phyloP scores from a whole-genome alignment of 2,797 vertebrate species.

The Chelon labrosus region DNA sequence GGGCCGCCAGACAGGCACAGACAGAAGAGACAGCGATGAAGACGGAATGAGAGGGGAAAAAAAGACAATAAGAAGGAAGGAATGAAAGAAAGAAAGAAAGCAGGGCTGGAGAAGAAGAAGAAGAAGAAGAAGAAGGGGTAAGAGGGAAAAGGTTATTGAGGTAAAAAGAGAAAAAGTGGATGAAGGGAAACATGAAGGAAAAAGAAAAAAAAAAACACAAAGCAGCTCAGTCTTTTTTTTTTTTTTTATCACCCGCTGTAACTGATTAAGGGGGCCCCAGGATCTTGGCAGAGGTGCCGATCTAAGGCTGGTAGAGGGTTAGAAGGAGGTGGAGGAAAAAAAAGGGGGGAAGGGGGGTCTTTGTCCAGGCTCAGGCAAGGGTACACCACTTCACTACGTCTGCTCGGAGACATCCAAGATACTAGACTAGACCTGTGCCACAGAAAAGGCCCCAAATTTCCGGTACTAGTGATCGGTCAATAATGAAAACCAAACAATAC shows the following conservation, averaged over 20 bases:
- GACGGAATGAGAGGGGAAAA: conserved; percentile 44
- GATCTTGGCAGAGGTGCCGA: conserved; percentile 66
- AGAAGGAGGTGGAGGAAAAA: conserved; percentile 1
- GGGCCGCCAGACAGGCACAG: conserved; percentile 68
- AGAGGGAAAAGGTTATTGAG: conserved; percentile 22
- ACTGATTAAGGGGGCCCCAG: conserved; percentile 71
- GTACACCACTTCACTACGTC: background rate
- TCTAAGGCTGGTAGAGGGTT: conserved; percentile 34
- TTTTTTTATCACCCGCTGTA: conserved; percentile 63
- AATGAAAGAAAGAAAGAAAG: conserved; percentile 35
- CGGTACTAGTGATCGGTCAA: too few species aligned
- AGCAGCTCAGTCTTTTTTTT: conserved; percentile 36
- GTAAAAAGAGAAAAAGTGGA: conserved; percentile 19
- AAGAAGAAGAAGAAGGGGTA: conserved; percentile 4
- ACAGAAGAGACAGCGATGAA: conserved; percentile 58
- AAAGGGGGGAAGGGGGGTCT: background rate
- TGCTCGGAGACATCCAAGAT: background rate
- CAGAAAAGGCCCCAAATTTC: background rate
- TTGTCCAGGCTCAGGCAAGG: background rate
- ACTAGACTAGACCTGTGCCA: background rate
- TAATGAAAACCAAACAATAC: too few species aligned
- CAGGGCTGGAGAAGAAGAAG: conserved; percentile 20
- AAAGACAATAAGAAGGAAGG: conserved; percentile 57
- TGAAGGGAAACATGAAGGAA: conserved; percentile 27
- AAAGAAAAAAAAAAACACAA: conserved; percentile 41